Evolutionary conservation across 1,140 invertebrate species (phyloP).

Genomic region (Lepidurus couesii): DNA sequence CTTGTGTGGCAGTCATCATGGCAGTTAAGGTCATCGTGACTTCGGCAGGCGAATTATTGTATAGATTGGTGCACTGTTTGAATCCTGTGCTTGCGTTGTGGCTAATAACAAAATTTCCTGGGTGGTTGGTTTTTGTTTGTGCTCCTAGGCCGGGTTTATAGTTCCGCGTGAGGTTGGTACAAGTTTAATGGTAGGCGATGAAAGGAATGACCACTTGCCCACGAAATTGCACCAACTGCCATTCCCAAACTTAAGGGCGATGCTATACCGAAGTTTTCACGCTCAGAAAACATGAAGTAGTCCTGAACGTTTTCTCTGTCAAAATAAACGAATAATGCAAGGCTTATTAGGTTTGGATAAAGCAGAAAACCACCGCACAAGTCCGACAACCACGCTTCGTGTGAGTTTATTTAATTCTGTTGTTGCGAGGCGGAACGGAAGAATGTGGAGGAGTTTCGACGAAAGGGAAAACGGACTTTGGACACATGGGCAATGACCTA

Average conservation of each 20-base stretch:
- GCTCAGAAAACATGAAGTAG: slow-evolving; percentile 9
- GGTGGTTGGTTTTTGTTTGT: background rate
- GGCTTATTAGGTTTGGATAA: background rate
- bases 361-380: background rate
- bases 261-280: background rate
- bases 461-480: background rate
- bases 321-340: background rate
- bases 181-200: background rate
- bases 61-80: background rate
- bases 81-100: background rate
- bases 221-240: slow-evolving; percentile 3
- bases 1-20: background rate
- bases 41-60: background rate
- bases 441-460: background rate
- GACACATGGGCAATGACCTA: background rate
- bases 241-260: background rate
- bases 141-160: background rate
- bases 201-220: background rate
- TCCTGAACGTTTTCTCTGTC: background rate
- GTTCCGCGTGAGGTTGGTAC: slow-evolving; percentile 12
- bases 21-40: background rate
- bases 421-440: background rate
- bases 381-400: background rate
- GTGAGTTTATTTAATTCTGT: background rate
- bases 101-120: background rate